Evolutionary conservation across 1,140 invertebrate genomes (phyloP).

Genomic region (Drosophila littoralis): DNA sequence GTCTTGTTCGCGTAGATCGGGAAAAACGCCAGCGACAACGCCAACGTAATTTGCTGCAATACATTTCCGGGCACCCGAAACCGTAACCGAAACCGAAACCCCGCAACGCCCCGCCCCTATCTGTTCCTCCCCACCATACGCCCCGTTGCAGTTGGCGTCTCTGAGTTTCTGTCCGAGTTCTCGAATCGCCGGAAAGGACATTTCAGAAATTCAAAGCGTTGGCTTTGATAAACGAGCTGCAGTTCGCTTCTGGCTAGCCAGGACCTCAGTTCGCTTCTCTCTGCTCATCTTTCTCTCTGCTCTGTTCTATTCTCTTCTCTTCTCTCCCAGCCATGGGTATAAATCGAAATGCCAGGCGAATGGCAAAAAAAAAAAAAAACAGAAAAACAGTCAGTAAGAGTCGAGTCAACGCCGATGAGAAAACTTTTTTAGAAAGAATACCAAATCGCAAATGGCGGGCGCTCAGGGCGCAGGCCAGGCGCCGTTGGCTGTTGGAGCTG

Average conservation of each 20-base stretch:
- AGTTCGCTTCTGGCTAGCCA: slow-evolving; percentile 40
- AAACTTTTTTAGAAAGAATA: slow-evolving; percentile 41
- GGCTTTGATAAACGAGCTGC: slow-evolving; percentile 77
- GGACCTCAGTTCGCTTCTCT: slow-evolving; percentile 17
- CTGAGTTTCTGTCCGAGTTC: slow-evolving; percentile 11
- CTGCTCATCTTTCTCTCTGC: slow-evolving; percentile 8
- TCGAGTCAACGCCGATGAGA: slow-evolving; percentile 36
- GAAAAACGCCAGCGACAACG: slow-evolving; percentile 68
- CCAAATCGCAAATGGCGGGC: slow-evolving; percentile 30
- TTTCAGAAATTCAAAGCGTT: slow-evolving; percentile 78
- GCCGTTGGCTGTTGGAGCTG: too few relatives aligned
- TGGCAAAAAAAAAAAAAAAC: slow-evolving; percentile 22
- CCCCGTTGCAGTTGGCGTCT: neutral
- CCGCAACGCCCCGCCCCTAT: neutral
- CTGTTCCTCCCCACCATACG: too few relatives aligned
- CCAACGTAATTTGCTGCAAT: slow-evolving; percentile 77
- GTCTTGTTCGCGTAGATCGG: slow-evolving; percentile 70
- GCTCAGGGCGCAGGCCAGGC: neutral
- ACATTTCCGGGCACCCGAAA: slow-evolving; percentile 57
- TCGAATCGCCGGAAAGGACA: slow-evolving; percentile 67
- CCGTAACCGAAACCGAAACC: slow-evolving; percentile 8
- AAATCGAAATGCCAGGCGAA: slow-evolving; percentile 46
- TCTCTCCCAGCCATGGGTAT: slow-evolving; percentile 25
- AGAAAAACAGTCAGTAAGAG: neutral
- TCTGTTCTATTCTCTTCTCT: slow-evolving; percentile 2